Percentiles rank a stretch among this genome's conserved stretches.
Evolutionary conservation across 1,140 invertebrate genomes (phyloP).

Genomic region (Branchinecta lynchi): DNA sequence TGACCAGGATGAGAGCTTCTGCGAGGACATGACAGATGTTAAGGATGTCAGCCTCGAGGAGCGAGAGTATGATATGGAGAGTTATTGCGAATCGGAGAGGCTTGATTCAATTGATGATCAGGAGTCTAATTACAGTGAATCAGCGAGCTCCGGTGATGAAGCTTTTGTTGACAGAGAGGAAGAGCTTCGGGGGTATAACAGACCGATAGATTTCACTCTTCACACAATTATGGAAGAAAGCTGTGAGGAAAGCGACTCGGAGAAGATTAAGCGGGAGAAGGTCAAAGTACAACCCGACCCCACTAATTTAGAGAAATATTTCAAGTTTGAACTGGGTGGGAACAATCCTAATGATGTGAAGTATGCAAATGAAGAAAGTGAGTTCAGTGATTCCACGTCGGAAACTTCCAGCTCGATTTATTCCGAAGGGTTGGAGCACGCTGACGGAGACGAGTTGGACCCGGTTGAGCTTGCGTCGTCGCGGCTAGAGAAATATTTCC

Average conservation of each 20-base stretch:
- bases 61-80: background rate
- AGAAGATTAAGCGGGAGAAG: slow-evolving; percentile 18
- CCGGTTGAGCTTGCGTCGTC: slow-evolving; percentile 62
- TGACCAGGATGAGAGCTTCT: background rate
- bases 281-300: slow-evolving; percentile 31
- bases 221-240: slow-evolving; percentile 88
- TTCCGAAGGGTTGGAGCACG: slow-evolving; percentile 58
- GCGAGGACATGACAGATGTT: background rate
- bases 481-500: slow-evolving; percentile 73
- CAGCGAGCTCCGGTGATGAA: slow-evolving; percentile 31
- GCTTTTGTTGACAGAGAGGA: slow-evolving; percentile 50
- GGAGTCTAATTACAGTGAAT: slow-evolving; percentile 26
- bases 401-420: slow-evolving; percentile 68
- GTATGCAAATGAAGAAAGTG: slow-evolving; percentile 31
- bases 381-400: slow-evolving; percentile 48
- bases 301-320: slow-evolving; percentile 78
- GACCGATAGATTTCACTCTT: slow-evolving; percentile 66
- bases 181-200: slow-evolving; percentile 57
- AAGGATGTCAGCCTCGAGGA: background rate
- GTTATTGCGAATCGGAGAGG: slow-evolving; percentile 23
- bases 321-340: slow-evolving; percentile 59
- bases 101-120: slow-evolving; percentile 25
- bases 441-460: slow-evolving; percentile 40
- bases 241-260: slow-evolving; percentile 59
- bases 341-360: slow-evolving; percentile 19